phyloP scores from a whole-genome alignment of 2,888 invertebrate genomes.

The Mythimna vitellina region DNA sequence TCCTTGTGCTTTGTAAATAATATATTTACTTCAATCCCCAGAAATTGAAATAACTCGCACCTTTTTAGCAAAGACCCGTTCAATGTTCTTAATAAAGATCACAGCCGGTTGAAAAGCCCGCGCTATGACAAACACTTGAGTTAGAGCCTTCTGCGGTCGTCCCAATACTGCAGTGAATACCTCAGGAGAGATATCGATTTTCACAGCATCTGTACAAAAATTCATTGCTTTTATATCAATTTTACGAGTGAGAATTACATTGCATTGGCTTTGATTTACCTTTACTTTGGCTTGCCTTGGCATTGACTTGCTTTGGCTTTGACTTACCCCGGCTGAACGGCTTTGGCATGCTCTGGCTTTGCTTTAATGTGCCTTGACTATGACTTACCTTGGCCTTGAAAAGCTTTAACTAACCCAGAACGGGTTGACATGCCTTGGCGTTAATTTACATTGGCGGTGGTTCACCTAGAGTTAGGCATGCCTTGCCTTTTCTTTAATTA shows the following conservation, averaged over 20 bases:
- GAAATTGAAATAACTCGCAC: slow-evolving; percentile 47
- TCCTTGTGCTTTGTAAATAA: too few species aligned
- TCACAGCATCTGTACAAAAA: slow-evolving; percentile 72
- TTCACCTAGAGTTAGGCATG: background rate
- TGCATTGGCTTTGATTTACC: background rate
- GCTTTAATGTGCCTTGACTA: background rate
- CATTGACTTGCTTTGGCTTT: too few species aligned
- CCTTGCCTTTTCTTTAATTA: background rate
- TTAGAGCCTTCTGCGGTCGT: slow-evolving; percentile 59
- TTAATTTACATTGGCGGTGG: background rate
- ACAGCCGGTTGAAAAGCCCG: slow-evolving; percentile 75
- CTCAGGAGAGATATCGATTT: slow-evolving; percentile 77
- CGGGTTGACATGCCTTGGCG: background rate
- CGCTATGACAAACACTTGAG: slow-evolving; percentile 67
- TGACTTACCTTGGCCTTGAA: too few species aligned
- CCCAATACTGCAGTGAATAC: slow-evolving; percentile 65
- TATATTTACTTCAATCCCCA: background rate
- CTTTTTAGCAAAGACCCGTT: slow-evolving; percentile 72
- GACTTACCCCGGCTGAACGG: too few species aligned
- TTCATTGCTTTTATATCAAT: background rate
- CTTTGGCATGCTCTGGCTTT: background rate
- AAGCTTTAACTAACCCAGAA: too few species aligned
- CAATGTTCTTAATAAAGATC: slow-evolving; percentile 72
- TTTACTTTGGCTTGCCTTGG: too few species aligned
- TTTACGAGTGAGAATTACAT: too few species aligned